Conservation (phyloP, 2,113 vertebrate species). For the Archilochus colubris region DNA sequence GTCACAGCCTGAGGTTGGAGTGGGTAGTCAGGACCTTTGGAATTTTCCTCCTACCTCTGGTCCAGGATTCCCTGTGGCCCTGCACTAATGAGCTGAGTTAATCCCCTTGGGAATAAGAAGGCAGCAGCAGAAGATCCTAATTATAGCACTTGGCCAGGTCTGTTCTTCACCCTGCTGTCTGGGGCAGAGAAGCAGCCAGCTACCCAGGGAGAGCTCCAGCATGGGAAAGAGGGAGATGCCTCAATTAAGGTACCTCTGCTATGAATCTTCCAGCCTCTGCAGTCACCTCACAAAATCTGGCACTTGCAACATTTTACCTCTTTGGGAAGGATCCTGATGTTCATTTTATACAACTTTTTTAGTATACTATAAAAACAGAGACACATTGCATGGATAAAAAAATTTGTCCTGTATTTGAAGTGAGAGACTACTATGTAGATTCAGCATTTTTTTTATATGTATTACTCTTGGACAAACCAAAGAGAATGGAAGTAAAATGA, state of each 20-base stretch:
- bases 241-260: background rate
- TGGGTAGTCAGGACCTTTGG: background rate
- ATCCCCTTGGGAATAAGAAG: background rate
- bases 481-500: background rate
- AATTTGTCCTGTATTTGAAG: background rate
- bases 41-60: background rate
- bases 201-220: background rate
- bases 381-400: background rate
- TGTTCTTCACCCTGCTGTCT: background rate
- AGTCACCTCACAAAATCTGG: background rate
- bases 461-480: background rate
- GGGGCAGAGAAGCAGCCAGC: background rate
- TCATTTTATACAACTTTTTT: background rate
- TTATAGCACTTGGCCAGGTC: background rate
- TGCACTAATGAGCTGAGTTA: conserved; percentile 1
- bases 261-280: background rate
- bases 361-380: background rate
- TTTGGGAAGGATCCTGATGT: background rate
- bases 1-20: background rate
- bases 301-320: background rate
- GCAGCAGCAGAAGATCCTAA: background rate
- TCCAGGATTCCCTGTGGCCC: background rate
- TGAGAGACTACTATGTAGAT: background rate
- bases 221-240: background rate
- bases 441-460: background rate